Evolutionary conservation across 2,113 vertebrate species (phyloP), one percentile per base, ranked within the genome.

Genomic region (Alectura lathami): DNA sequence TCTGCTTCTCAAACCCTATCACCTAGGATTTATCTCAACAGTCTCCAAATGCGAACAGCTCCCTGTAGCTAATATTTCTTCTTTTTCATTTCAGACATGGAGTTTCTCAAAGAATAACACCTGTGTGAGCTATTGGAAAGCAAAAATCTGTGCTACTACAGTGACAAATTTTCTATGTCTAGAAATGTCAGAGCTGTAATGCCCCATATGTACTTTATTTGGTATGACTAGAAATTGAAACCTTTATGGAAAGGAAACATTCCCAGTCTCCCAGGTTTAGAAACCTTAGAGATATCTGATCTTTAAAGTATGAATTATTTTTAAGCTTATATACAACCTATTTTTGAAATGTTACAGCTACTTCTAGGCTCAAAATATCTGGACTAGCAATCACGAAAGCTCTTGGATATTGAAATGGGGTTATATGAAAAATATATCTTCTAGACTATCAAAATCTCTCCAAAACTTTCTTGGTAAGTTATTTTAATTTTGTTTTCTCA

Each of bases 151-250:
- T 79, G 66, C 23, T 94, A 73, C 53, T 38, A 73, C 26, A 70
- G 70, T 80, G 78, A 96, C 82, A 94, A 69, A 91, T 97, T 85
- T 92, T 92, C 73, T 86, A 94, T 79, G 38, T 72, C 93, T 69
- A 42, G 66, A 94, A 94, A 94, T 94, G 88, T 88, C 92, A 93
- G 80, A 84, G 27, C 6, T 89, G 91, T 91, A 91, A 94, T 92
- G 66, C 27, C 43, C 50, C 42, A 50, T 67, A 94, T 85, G 66
- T 69, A n/a, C 40, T 75, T 22, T 60, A 91, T 54, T n/a, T 53
- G 15, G 10, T 80, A 70, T 51, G 42, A 66, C 63, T 80, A 70
- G 86, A 94, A 96, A 90, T 85, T 63, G 84, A 92, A 91, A 64
- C 20, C 20, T 84, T 93, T 94, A 57, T 38, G 51, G 68, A 94